Evolutionary conservation across 2,797 vertebrate genomes (phyloP).

Genomic region (Pipistrellus kuhlii): DNA sequence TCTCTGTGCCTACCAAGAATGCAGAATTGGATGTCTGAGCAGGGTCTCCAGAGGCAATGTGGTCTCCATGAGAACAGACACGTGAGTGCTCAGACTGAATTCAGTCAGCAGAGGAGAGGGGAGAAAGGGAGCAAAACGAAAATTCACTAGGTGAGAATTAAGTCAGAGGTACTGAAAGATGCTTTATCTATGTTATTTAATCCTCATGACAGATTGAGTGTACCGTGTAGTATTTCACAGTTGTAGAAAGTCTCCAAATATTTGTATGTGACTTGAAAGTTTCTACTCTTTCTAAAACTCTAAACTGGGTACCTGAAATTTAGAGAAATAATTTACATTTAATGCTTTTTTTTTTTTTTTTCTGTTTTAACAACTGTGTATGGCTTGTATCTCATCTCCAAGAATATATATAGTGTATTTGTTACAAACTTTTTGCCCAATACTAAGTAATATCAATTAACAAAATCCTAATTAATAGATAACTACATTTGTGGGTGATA

Average conservation of each 20-base stretch:
- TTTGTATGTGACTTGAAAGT: neutral
- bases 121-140: neutral
- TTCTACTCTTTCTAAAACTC: neutral
- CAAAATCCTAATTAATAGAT: slow-evolving; percentile 33
- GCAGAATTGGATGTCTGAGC: neutral
- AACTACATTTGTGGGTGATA: neutral
- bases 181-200: neutral
- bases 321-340: neutral
- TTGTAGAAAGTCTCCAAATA: neutral
- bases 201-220: neutral
- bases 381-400: neutral
- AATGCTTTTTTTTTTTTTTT: slow-evolving; percentile 18
- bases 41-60: neutral
- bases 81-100: neutral
- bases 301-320: neutral
- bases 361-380: neutral
- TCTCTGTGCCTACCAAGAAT: neutral
- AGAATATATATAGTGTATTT: neutral
- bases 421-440: neutral
- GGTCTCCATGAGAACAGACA: neutral
- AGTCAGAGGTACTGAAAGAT: neutral
- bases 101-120: neutral
- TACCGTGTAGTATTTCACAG: neutral
- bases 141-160: neutral
- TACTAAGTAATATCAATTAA: slow-evolving; percentile 31